These are phyloP conservation scores for Notarius lentiginosus DNA, from an alignment of 2,113 vertebrate species.

Conservation along the genomic window DNA sequence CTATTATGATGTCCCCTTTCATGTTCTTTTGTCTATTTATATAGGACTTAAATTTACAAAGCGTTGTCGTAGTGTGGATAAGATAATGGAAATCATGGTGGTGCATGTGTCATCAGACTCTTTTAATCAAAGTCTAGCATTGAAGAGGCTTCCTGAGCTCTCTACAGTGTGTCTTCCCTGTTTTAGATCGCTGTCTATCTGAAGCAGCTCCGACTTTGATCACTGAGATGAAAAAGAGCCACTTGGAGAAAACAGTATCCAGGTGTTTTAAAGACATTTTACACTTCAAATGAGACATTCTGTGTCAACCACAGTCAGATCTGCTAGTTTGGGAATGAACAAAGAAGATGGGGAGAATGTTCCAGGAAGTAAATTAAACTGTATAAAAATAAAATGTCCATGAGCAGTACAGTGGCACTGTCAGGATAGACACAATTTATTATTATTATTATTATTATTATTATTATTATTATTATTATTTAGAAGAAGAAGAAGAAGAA, in stretches of 20 bases:
- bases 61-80: background rate
- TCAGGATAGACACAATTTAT: background rate
- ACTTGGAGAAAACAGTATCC: constrained; percentile 1
- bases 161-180: background rate
- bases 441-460: too few species aligned
- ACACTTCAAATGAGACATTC: background rate
- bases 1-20: background rate
- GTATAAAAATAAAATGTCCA: background rate
- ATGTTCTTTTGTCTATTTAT: constrained; percentile 1
- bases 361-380: background rate
- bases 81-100: constrained; percentile 34
- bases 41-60: background rate
- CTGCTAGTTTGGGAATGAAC: background rate
- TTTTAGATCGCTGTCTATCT: constrained; percentile 24
- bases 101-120: constrained; percentile 15
- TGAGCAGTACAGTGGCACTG: background rate
- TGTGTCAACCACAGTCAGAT: background rate
- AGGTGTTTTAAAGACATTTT: constrained; percentile 22
- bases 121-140: constrained; percentile 15
- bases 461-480: too few species aligned
- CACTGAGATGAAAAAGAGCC: constrained; percentile 25
- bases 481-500: too few species aligned
- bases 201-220: constrained; percentile 28
- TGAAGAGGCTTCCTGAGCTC: constrained; percentile 22
- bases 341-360: background rate